Base-by-base conservation (phyloP, 2,113 vertebrate genomes). In the Crotalus helleri region DNA sequence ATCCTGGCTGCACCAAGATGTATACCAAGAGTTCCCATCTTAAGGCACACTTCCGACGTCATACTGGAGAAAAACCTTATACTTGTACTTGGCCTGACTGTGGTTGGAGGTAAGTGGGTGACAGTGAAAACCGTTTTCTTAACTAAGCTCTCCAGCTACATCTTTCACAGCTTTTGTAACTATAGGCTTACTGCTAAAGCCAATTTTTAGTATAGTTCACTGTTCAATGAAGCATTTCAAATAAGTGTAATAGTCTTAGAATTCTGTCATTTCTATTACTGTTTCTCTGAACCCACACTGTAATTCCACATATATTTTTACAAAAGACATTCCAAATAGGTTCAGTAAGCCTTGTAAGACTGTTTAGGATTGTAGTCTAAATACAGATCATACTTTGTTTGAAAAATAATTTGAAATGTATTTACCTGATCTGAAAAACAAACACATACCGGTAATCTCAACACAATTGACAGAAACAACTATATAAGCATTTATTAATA, bases 11-110 rank as follows among this genome's bases (percentile, higher is more conserved):
- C 5, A 98, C 98, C 89, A 99, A 98, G 97, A 98, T 98, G 97
- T 99, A 98, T 96, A 98, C 98, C 92, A 99, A 98, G 95, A 98
- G 98, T 88, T 99, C 98, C 94, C 98, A 99, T 85, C 98, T 99
- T 57, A 98, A 99, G 95, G 98, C 98, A 24, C 98, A 98, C 92
- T 97, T 98, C 91, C 97, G 98, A 8, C 96, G 98, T 3, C 98
- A 98, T 93, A 98, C 98, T 0, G 98, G 98, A 0, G 98, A 99
- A 95, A 99, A 99, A 0, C 98, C 98, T 8, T 99, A 98, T 96
- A 96, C 96, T 0, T 99, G 98, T 54, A 98, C 97, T 86, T 99
- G 98, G 98, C 98, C 98, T 3, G 94, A 98, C 94, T 99, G 98
- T 3, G 97, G 98, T 89, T 99, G 98, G 98, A 98, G 98, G 98